Conservation (phyloP, 2,888 invertebrate species). For the Frankliniella fusca region DNA sequence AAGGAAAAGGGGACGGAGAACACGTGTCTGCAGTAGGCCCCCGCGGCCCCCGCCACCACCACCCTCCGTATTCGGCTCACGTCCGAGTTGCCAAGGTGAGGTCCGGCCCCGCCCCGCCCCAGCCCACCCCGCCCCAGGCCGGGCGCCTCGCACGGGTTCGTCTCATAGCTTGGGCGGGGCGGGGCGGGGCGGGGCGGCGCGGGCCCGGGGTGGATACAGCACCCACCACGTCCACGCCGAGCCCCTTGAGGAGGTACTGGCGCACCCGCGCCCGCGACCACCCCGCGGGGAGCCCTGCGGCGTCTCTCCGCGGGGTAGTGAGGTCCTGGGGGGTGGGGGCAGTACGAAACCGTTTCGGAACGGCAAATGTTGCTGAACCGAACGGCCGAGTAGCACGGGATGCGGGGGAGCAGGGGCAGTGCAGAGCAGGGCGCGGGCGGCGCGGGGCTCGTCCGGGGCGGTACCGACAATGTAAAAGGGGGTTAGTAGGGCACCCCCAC, state of each 20-base stretch:
- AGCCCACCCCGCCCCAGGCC: too few relatives aligned
- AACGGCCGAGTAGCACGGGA: conserved; percentile 17
- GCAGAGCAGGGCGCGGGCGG: background rate
- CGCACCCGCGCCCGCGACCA: background rate
- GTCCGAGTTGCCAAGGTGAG: background rate
- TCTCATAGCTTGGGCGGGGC: background rate
- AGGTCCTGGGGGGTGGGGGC: background rate
- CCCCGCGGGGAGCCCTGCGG: background rate
- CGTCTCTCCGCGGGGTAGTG: background rate
- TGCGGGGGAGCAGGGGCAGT: background rate
- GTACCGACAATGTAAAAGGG: conserved; percentile 51
- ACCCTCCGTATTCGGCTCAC: background rate
- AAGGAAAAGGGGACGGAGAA: background rate
- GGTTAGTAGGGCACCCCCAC: conserved; percentile 78
- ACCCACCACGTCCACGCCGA: background rate
- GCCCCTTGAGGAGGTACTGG: background rate
- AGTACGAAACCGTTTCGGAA: background rate
- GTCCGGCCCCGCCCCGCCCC: background rate
- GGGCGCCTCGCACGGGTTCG: too few relatives aligned
- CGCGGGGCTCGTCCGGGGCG: background rate
- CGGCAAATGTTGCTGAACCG: background rate
- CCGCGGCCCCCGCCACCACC: background rate
- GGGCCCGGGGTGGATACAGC: background rate
- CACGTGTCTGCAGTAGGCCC: conserved; percentile 3
- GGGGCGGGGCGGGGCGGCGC: background rate